Conservation (phyloP, 1,140 invertebrate genomes). For the Drosophila lowei region DNA sequence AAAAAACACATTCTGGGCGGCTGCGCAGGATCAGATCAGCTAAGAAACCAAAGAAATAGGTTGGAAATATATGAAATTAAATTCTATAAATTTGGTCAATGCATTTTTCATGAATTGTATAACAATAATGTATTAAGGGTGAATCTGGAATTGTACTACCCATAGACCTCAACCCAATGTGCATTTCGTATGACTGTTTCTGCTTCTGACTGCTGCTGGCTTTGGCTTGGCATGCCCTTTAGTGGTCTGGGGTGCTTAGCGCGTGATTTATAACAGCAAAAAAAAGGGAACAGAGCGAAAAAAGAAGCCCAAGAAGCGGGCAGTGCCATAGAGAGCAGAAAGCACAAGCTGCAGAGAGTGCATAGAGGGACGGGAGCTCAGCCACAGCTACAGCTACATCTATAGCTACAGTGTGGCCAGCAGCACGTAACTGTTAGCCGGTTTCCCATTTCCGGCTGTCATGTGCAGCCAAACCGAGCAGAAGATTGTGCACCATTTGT, state of each 20-base stretch:
- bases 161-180: slow-evolving; percentile 45
- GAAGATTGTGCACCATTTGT: slow-evolving; percentile 72
- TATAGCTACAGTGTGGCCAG: slow-evolving; percentile 63
- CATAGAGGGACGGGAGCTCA: slow-evolving; percentile 10
- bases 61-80: too few species aligned
- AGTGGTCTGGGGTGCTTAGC: slow-evolving; percentile 70
- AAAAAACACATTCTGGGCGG: too few species aligned
- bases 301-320: slow-evolving; percentile 25
- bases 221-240: slow-evolving; percentile 38
- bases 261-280: slow-evolving; percentile 74
- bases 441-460: slow-evolving; percentile 77
- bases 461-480: slow-evolving; percentile 74
- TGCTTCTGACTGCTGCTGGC: slow-evolving; percentile 42
- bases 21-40: too few species aligned
- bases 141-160: neutral
- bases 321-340: slow-evolving; percentile 16
- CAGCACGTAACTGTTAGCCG: slow-evolving; percentile 74
- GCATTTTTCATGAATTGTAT: too few species aligned
- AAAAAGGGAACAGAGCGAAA: slow-evolving; percentile 19
- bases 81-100: neutral
- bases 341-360: slow-evolving; percentile 1
- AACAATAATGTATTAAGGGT: too few species aligned
- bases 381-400: slow-evolving; percentile 23
- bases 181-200: slow-evolving; percentile 34
- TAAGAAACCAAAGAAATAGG: too few species aligned